Percentiles rank a stretch among this genome's conserved stretches.
Conservation (phyloP, 2,113 vertebrate genomes). For the Centropus bengalensis region DNA sequence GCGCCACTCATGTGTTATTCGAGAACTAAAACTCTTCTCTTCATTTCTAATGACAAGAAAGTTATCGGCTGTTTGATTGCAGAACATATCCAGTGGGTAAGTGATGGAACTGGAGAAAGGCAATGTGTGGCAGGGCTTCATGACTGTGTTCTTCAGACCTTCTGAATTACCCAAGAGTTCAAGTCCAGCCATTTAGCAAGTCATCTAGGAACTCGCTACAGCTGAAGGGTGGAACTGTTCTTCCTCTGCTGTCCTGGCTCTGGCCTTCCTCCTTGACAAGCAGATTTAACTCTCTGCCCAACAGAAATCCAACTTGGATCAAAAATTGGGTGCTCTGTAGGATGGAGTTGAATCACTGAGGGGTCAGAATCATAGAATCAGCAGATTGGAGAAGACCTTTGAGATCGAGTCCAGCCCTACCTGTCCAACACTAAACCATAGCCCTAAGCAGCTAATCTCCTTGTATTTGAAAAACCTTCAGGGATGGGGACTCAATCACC, state of each 20-base stretch:
- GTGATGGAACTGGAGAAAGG: slow-evolving; percentile 40
- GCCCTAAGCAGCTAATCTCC: too few relatives aligned
- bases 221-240: neutral
- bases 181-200: neutral
- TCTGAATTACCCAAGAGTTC: neutral
- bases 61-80: slow-evolving; percentile 96
- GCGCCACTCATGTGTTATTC: slow-evolving; percentile 93
- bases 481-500: too few relatives aligned
- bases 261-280: neutral
- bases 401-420: too few relatives aligned
- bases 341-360: neutral
- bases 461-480: too few relatives aligned
- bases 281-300: neutral
- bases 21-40: slow-evolving; percentile 96
- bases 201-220: neutral
- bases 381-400: too few relatives aligned
- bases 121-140: neutral
- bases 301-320: neutral
- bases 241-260: neutral
- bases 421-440: too few relatives aligned
- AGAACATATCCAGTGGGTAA: slow-evolving; percentile 98
- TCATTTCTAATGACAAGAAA: slow-evolving; percentile 98
- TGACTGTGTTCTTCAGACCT: neutral
- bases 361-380: neutral
- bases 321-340: neutral